A percentile compares a stretch with the other conserved stretches of the same genome.
phyloP scores from a whole-genome alignment of 2,888 invertebrate genomes.

The Drosophila kanekoi region DNA sequence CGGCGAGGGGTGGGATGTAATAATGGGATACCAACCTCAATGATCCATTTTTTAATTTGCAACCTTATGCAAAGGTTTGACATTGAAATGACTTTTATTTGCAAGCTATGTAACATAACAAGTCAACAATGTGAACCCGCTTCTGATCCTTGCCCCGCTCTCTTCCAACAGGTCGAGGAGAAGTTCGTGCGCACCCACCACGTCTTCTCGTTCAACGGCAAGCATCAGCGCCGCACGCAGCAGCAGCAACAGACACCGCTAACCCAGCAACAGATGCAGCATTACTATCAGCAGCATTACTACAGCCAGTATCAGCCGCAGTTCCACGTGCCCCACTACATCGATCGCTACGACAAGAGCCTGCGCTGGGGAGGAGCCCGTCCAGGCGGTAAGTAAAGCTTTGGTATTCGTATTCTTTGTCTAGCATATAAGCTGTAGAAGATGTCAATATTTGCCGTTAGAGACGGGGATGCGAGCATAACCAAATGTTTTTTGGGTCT shows the following conservation, averaged over 20 bases:
- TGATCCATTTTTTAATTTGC: slow-evolving; percentile 73
- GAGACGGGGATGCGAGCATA: no score
- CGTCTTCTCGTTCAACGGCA: slow-evolving; percentile 81
- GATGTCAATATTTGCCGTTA: no score
- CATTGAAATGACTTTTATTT: slow-evolving; percentile 71
- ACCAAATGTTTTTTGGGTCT: no score
- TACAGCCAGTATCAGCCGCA: slow-evolving; percentile 77
- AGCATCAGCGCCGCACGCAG: slow-evolving; percentile 83
- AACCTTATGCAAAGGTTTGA: slow-evolving; percentile 55
- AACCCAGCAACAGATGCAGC: slow-evolving; percentile 75
- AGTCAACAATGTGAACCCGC: slow-evolving; percentile 20
- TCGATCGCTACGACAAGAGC: slow-evolving; percentile 84
- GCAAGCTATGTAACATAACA: slow-evolving; percentile 43
- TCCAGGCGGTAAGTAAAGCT: slow-evolving; percentile 67
- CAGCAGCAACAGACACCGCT: slow-evolving; percentile 81
- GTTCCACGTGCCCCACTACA: slow-evolving; percentile 77
- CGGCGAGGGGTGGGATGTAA: slow-evolving; percentile 7
- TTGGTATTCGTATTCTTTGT: no score
- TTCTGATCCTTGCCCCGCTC: slow-evolving; percentile 4
- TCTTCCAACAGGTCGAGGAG: slow-evolving; percentile 83
- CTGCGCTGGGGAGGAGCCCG: slow-evolving; percentile 80
- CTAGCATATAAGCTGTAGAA: no score
- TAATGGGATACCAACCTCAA: slow-evolving; percentile 30
- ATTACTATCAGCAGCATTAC: slow-evolving; percentile 77
- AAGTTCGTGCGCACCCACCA: slow-evolving; percentile 84